phyloP scores from a whole-genome alignment of 2,797 vertebrate genomes.

The Periophthalmus magnuspinnatus region DNA sequence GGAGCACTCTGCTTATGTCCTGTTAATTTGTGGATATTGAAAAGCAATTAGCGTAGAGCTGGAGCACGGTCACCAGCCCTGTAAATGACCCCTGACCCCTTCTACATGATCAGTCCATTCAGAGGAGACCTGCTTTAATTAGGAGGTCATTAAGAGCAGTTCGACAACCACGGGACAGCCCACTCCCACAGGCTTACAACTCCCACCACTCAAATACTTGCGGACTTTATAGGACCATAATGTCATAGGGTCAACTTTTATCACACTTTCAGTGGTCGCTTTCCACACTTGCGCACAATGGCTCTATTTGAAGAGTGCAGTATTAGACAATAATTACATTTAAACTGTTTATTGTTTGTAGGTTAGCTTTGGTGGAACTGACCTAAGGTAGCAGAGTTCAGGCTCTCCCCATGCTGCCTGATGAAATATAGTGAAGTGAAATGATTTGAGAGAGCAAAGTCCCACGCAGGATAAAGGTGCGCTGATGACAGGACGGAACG shows the following conservation, averaged over 20 bases:
- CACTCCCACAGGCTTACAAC: conserved; percentile 47
- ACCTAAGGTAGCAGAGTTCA: conserved; percentile 26
- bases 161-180: conserved; percentile 57
- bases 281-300: background rate
- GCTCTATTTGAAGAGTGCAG: background rate
- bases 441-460: conserved; percentile 45
- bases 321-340: background rate
- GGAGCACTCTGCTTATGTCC: background rate
- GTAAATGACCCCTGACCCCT: conserved; percentile 76
- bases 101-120: conserved; percentile 78
- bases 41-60: conserved; percentile 64
- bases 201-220: conserved; percentile 27
- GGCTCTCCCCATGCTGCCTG: conserved; percentile 8
- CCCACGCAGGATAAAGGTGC: conserved; percentile 75
- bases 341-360: background rate
- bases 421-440: conserved; percentile 46
- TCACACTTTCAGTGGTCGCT: background rate
- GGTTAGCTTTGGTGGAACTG: background rate
- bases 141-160: conserved; percentile 76
- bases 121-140: conserved; percentile 75
- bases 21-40: conserved; percentile 40
- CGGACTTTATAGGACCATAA: background rate
- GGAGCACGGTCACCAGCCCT: conserved; percentile 70
- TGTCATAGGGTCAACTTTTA: background rate
- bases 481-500: conserved; percentile 77